These are phyloP conservation scores for Chelon auratus DNA, from an alignment of 2,797 vertebrate species.

Conservation along the genomic window DNA sequence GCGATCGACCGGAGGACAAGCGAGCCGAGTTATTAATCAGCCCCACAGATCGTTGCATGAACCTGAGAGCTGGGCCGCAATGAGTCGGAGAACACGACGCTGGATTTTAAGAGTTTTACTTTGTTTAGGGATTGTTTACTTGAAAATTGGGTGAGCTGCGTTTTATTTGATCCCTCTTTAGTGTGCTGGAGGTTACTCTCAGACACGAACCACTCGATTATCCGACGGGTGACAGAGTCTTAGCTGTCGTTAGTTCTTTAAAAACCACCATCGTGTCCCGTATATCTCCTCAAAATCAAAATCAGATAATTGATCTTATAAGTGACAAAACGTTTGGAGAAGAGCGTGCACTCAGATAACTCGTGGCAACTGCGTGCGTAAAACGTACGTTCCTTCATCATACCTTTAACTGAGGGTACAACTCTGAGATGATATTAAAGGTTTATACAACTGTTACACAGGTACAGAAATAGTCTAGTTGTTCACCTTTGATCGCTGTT, in stretches of 20 bases:
- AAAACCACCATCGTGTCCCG: background rate
- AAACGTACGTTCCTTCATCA: conserved; percentile 11
- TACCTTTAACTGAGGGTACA: conserved; percentile 4
- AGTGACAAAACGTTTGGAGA: background rate
- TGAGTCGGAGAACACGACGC: conserved; percentile 95
- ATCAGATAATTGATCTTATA: conserved; percentile 25
- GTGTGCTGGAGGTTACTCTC: background rate
- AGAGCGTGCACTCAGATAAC: conserved; percentile 5
- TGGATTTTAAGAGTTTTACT: conserved; percentile 98
- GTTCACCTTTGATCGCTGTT: background rate
- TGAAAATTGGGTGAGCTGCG: conserved; percentile 94
- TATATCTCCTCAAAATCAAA: conserved; percentile 13
- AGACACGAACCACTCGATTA: background rate
- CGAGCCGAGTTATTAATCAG: conserved; percentile 64
- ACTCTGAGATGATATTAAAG: background rate
- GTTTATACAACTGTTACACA: background rate
- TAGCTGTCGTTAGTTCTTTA: conserved; percentile 9
- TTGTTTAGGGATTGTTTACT: conserved; percentile 95
- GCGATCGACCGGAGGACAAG: conserved; percentile 73
- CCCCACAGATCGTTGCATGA: conserved; percentile 71
- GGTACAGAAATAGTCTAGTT: background rate
- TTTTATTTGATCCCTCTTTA: conserved; percentile 29
- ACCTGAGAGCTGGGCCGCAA: conserved; percentile 85
- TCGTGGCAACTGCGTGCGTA: conserved; percentile 12
- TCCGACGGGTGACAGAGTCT: background rate